A percentile compares a stretch with the other conserved stretches of the same genome.
phyloP scores from a whole-genome alignment of 2,888 invertebrate genomes.

The Apotomis betuletana region DNA sequence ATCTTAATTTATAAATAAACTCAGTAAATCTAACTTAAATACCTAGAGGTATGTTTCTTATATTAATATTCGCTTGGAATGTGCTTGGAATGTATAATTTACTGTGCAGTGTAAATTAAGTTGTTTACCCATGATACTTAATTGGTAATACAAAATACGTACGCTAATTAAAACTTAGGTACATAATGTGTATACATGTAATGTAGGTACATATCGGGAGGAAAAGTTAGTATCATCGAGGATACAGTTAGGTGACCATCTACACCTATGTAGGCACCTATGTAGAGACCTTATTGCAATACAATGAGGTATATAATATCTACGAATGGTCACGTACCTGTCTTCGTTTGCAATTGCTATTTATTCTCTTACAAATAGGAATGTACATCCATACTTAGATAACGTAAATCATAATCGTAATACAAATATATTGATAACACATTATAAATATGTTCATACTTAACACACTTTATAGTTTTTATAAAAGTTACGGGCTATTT shows the following conservation, averaged over 20 bases:
- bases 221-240: background rate
- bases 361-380: background rate
- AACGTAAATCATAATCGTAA: slow-evolving; percentile 7
- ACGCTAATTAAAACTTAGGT: background rate
- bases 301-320: no score
- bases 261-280: no score
- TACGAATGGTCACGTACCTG: no score
- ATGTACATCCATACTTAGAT: background rate
- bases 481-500: background rate
- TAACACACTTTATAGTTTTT: background rate
- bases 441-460: background rate
- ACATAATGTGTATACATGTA: background rate
- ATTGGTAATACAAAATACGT: background rate
- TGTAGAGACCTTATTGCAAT: no score
- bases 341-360: background rate
- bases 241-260: no score
- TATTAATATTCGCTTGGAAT: slow-evolving; percentile 18
- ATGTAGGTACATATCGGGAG: background rate
- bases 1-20: no score
- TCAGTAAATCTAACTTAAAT: background rate
- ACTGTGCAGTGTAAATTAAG: slow-evolving; percentile 19
- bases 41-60: background rate
- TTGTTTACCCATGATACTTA: slow-evolving; percentile 15
- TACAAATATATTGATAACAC: background rate
- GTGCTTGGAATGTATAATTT: slow-evolving; percentile 2